These are phyloP conservation scores for Agriopis aurantiaria DNA, from an alignment of 2,888 invertebrate genomes.

Conservation along the genomic window DNA sequence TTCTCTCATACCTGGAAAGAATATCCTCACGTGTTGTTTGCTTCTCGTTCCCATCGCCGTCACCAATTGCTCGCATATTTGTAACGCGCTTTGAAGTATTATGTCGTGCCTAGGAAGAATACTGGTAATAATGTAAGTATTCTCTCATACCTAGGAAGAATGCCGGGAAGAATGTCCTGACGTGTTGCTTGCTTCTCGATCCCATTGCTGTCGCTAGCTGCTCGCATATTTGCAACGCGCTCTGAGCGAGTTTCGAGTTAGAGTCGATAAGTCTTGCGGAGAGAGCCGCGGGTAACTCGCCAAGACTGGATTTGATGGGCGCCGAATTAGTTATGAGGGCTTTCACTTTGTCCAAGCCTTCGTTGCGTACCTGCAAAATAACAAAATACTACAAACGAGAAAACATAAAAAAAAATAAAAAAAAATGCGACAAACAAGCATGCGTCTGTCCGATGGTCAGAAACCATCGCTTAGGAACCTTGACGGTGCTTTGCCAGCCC, in stretches of 20 bases:
- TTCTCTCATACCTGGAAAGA: no score
- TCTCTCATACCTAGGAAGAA: constrained; percentile 91
- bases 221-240: constrained; percentile 93
- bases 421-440: no score
- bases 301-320: constrained; percentile 93
- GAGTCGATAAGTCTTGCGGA: constrained; percentile 93
- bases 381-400: background rate
- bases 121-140: background rate
- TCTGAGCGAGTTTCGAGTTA: constrained; percentile 96
- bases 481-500: no score
- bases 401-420: no score
- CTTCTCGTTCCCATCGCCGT: no score
- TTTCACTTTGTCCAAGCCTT: constrained; percentile 91
- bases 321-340: constrained; percentile 91
- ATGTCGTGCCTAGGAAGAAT: constrained; percentile 88
- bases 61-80: no score
- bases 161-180: constrained; percentile 93
- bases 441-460: no score
- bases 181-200: constrained; percentile 91
- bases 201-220: constrained; percentile 94
- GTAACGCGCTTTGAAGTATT: background rate
- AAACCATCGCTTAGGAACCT: no score
- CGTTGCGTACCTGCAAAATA: constrained; percentile 86
- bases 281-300: constrained; percentile 93
- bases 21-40: no score